Conservation (phyloP, 2,113 vertebrate species). For the Notarius quadriscutis region DNA sequence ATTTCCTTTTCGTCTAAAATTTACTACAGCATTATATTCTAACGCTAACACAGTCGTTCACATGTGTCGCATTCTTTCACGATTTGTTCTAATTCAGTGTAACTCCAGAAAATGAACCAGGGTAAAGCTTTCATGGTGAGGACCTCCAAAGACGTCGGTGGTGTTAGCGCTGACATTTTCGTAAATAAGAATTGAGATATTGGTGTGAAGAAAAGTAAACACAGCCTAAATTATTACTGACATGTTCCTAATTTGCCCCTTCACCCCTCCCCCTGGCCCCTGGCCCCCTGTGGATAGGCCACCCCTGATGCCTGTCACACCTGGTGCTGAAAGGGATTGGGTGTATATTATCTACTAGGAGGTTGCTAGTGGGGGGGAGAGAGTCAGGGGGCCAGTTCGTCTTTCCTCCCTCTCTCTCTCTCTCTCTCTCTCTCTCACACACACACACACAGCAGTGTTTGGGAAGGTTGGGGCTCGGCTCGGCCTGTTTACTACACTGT, state of each 20-base stretch:
- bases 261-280: slow-evolving; percentile 61
- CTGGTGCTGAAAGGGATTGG: slow-evolving; percentile 75
- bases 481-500: slow-evolving; percentile 73
- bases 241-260: slow-evolving; percentile 78
- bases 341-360: slow-evolving; percentile 78
- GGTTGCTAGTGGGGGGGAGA: slow-evolving; percentile 61
- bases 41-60: not conserved
- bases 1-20: slow-evolving; percentile 6
- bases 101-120: not conserved
- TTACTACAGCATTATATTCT: not conserved
- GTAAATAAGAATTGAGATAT: slow-evolving; percentile 67
- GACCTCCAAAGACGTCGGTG: slow-evolving; percentile 40
- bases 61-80: not conserved
- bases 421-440: slow-evolving; percentile 53
- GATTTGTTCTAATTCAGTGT: not conserved
- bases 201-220: slow-evolving; percentile 75
- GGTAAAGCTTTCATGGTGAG: not conserved
- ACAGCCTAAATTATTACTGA: slow-evolving; percentile 73
- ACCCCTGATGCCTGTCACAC: slow-evolving; percentile 78
- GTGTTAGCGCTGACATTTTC: slow-evolving; percentile 62
- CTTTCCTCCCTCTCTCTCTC: slow-evolving; percentile 70
- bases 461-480: slow-evolving; percentile 71
- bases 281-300: slow-evolving; percentile 73
- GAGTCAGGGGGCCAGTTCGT: slow-evolving; percentile 71
- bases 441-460: slow-evolving; percentile 47